phyloP scores from a whole-genome alignment of 2,113 vertebrate species.

The Butorides virescens region DNA sequence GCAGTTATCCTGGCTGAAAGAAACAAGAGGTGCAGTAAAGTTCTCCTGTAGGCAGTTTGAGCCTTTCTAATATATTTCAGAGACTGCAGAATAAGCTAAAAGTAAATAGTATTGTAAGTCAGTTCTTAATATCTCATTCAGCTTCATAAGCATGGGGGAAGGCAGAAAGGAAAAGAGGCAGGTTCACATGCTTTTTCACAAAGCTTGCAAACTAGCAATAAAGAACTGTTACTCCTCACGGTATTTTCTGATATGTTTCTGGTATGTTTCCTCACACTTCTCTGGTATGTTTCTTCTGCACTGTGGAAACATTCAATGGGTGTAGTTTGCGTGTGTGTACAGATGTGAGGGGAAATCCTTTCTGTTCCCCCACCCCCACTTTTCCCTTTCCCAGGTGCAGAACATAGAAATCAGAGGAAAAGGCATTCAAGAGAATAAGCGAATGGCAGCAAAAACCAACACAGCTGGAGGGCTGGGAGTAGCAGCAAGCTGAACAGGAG shows the following conservation, averaged over 20 bases:
- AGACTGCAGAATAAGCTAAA: slow-evolving; percentile 40
- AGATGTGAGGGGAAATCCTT: background rate
- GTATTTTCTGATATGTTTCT: background rate
- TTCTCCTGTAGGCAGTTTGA: slow-evolving; percentile 24
- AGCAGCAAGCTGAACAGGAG: background rate
- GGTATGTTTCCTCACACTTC: background rate
- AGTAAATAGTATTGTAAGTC: slow-evolving; percentile 23
- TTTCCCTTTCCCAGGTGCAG: background rate
- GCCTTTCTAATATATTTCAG: slow-evolving; percentile 29
- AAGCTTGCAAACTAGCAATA: background rate
- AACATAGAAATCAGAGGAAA: background rate
- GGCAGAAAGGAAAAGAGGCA: background rate
- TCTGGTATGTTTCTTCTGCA: background rate
- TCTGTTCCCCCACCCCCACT: accelerated
- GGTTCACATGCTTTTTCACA: background rate
- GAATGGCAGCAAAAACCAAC: background rate
- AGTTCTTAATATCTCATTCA: slow-evolving; percentile 61
- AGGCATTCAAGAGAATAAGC: background rate
- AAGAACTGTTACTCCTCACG: background rate
- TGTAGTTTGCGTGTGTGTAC: background rate
- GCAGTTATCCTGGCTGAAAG: background rate
- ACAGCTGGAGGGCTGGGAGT: background rate
- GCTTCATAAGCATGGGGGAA: background rate
- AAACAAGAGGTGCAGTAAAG: slow-evolving; percentile 18
- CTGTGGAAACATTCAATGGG: background rate